Conservation (phyloP, 53 echinoderm and acorn worm genomes). For the Stichopus horrens region DNA sequence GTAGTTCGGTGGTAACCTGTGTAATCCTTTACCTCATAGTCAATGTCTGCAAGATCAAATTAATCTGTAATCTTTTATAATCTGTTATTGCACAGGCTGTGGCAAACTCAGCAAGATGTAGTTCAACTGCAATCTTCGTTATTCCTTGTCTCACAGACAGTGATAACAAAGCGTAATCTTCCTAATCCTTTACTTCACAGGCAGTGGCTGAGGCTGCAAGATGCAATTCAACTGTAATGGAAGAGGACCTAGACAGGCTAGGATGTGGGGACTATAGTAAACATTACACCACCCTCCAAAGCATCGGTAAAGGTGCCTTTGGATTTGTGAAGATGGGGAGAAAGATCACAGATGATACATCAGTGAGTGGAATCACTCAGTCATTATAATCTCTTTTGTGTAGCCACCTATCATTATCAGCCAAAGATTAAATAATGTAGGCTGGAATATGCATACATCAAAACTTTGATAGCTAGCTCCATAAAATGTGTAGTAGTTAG, state of each 20-base stretch:
- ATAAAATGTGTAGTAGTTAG: too few relatives aligned
- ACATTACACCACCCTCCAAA: conserved; percentile 77
- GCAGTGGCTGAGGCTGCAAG: conserved; percentile 63
- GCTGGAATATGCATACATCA: not conserved
- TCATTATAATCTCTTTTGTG: not conserved
- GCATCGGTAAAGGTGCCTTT: conserved; percentile 97
- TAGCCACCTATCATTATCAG: not conserved
- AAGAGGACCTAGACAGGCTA: conserved; percentile 69
- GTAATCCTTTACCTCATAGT: too few relatives aligned
- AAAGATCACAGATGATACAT: conserved; percentile 64
- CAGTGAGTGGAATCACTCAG: conserved; percentile 36
- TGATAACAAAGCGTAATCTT: too few relatives aligned
- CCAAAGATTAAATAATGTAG: not conserved
- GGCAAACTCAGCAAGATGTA: conserved; percentile 56
- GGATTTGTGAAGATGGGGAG: conserved; percentile 98
- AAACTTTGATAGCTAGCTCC: too few relatives aligned
- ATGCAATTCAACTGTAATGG: conserved; percentile 57
- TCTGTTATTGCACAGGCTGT: conserved; percentile 51
- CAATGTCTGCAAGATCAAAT: too few relatives aligned
- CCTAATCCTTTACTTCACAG: conserved; percentile 17
- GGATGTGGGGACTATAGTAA: conserved; percentile 78
- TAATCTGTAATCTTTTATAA: too few relatives aligned
- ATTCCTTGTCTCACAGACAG: too few relatives aligned
- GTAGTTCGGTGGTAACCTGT: too few relatives aligned
- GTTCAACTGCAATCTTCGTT: conserved; percentile 40